phyloP scores from a whole-genome alignment of 1,140 invertebrate species.

The Calephelis nemesis region DNA sequence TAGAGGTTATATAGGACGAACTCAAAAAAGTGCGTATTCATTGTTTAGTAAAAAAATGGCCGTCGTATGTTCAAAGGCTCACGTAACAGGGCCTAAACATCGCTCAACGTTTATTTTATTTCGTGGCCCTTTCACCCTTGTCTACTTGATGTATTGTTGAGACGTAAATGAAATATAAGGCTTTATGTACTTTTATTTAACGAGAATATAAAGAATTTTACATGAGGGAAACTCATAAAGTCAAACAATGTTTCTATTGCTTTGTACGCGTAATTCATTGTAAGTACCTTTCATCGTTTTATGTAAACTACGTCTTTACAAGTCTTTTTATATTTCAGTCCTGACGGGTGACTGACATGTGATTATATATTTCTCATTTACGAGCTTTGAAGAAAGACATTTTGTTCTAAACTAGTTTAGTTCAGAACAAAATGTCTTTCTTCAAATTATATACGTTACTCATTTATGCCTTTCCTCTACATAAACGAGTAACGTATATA shows the following conservation, averaged over 20 bases:
- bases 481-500: too few species aligned
- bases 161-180: conserved; percentile 38
- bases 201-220: conserved; percentile 11
- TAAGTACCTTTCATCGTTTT: not conserved
- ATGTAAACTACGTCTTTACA: not conserved
- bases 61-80: conserved; percentile 4
- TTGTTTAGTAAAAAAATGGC: not conserved
- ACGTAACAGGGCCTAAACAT: conserved; percentile 14
- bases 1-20: too few species aligned
- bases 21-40: not conserved
- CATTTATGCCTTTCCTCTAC: too few species aligned
- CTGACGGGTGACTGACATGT: conserved; percentile 3
- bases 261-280: conserved; percentile 1
- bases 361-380: not conserved
- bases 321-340: not conserved
- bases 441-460: too few species aligned
- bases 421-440: too few species aligned
- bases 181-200: conserved; percentile 40
- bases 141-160: conserved; percentile 39
- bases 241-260: conserved; percentile 8
- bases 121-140: conserved; percentile 60
- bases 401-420: too few species aligned
- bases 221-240: not conserved
- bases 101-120: conserved; percentile 51
- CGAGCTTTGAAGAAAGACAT: not conserved